phyloP scores from a whole-genome alignment of 92 coral and sea anemone genomes.

The Zoanthus solanderi region DNA sequence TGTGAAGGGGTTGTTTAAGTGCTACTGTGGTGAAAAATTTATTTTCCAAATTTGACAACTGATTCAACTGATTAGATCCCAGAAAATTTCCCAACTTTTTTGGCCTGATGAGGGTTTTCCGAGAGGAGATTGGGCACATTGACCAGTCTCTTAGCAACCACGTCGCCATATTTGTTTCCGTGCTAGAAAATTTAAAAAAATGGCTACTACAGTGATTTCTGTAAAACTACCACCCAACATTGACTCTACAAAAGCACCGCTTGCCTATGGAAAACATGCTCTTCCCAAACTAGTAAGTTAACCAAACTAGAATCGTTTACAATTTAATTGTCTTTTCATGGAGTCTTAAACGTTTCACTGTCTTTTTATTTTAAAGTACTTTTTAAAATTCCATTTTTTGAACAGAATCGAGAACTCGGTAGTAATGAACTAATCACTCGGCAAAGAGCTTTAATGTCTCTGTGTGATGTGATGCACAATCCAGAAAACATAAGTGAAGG shows the following conservation, averaged over 20 bases:
- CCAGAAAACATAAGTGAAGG: constrained; percentile 94
- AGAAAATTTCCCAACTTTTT: too few species aligned
- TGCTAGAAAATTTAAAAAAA: constrained; percentile 2
- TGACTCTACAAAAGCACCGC: constrained; percentile 91
- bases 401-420: constrained; percentile 88
- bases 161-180: constrained; percentile 81
- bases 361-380: background rate
- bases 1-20: too few species aligned
- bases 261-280: constrained; percentile 79
- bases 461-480: constrained; percentile 95
- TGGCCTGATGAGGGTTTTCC: background rate
- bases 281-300: constrained; percentile 92
- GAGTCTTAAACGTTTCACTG: background rate
- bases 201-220: constrained; percentile 95
- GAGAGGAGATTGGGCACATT: constrained; percentile 15
- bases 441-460: constrained; percentile 94
- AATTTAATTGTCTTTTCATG: background rate
- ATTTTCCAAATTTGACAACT: too few species aligned
- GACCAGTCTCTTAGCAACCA: constrained; percentile 74
- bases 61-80: too few species aligned
- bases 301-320: background rate
- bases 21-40: too few species aligned
- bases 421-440: constrained; percentile 81
- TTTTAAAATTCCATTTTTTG: background rate
- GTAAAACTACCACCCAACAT: constrained; percentile 90